Evolutionary conservation across 2,888 invertebrate species (phyloP).

Genomic region (Drosophila lutescens): DNA sequence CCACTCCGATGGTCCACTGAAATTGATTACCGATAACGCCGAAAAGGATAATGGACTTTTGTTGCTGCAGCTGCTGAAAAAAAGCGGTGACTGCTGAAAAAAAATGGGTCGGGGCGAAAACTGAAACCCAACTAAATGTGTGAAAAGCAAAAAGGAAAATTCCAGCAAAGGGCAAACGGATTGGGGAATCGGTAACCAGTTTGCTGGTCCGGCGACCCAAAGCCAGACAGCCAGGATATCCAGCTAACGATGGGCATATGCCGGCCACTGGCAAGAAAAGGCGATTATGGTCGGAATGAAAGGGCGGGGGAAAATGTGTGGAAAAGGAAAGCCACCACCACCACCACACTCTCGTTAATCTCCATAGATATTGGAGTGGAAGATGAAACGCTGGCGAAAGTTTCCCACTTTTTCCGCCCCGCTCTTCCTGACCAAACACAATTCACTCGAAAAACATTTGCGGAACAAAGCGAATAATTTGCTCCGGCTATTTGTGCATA

Average conservation of each 20-base stretch:
- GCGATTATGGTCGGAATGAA: slow-evolving; percentile 48
- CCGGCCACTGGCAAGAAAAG: slow-evolving; percentile 47
- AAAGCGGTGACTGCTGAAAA: slow-evolving; percentile 13
- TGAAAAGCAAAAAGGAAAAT: slow-evolving; percentile 36
- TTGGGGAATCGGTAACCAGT: slow-evolving; percentile 46
- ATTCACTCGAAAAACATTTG: slow-evolving; percentile 50
- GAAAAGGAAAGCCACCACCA: slow-evolving; percentile 19
- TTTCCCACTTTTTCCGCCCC: slow-evolving; percentile 4
- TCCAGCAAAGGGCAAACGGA: slow-evolving; percentile 49
- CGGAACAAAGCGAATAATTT: slow-evolving; percentile 72
- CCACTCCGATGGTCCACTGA: slow-evolving; percentile 55
- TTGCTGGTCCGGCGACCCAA: slow-evolving; percentile 12
- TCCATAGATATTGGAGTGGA: slow-evolving; percentile 28
- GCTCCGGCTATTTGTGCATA: slow-evolving; percentile 67
- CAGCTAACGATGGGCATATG: slow-evolving; percentile 45
- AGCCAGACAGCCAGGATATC: slow-evolving; percentile 24
- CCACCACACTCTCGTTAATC: slow-evolving; percentile 34
- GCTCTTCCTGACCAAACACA: slow-evolving; percentile 24
- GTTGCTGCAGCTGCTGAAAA: slow-evolving; percentile 53
- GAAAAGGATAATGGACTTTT: slow-evolving; percentile 79
- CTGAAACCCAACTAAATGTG: slow-evolving; percentile 50
- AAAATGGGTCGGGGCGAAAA: slow-evolving; percentile 9
- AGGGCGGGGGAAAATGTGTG: not conserved
- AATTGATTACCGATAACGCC: slow-evolving; percentile 77
- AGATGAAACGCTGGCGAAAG: slow-evolving; percentile 14